Evolutionary conservation across 1,140 invertebrate genomes (phyloP), one percentile per base, ranked within the genome.

Genomic region (Lysiphlebus fabarum): DNA sequence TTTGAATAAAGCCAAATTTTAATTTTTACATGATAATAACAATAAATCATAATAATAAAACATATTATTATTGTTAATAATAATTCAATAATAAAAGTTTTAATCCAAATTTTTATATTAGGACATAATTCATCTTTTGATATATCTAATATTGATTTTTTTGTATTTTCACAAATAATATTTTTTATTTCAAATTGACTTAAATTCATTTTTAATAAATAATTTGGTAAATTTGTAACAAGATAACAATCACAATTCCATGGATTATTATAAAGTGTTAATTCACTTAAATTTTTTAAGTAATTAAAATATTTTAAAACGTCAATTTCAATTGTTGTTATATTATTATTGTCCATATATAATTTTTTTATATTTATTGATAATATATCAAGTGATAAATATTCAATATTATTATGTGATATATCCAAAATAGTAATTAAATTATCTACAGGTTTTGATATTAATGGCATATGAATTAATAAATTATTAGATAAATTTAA

Each of bases 1-100:
- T 86, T 83, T 1, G 85, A 82, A 65, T 86, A 90, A 2, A 91
- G 70, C 84, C 87, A 90, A 7, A 90, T 81, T 75, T 89, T 85
- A 38, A 90, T 82, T 67, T 85, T 81, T 59, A 74, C 73, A 65
- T 86, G 78, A 61, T 84, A 87, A 43, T 83, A 81, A 62, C 86
- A 88, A 68, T 85, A 90, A 0, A 87, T 48, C 0, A 84, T 81
- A 0, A 77, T 75, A 2, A 83, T 58, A 1, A 76, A 61, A 1
- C 83, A 82, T 0, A n/a, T n/a, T n/a, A n/a, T n/a, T n/a, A n/a
- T n/a, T n/a, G n/a, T n/a, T n/a, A n/a, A n/a, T n/a, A n/a, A n/a
- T n/a, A n/a, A n/a, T n/a, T n/a, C n/a, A n/a, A n/a, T n/a, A n/a
- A n/a, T n/a, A n/a, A n/a, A n/a, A n/a, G n/a, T n/a, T n/a, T n/a